Evolutionary conservation across 2,797 vertebrate species (phyloP).

Genomic region (Spinus olivaceus): DNA sequence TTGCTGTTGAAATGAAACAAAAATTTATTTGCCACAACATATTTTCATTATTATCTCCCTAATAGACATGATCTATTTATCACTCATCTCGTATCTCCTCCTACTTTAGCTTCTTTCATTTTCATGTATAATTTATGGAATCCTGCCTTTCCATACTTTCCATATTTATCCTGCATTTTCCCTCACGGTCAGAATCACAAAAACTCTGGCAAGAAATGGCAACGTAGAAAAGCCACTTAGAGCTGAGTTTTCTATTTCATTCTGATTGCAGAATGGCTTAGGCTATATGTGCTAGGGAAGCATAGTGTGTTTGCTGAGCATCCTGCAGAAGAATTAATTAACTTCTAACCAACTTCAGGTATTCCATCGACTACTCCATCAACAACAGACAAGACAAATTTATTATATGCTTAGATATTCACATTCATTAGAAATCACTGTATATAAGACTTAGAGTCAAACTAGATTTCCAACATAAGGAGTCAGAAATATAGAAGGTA

Average conservation of each 20-base stretch:
- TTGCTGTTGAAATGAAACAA: not conserved
- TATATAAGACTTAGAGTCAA: not conserved
- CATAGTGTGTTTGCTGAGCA: not conserved
- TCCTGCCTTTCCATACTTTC: not conserved
- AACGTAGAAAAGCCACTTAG: fast-evolving
- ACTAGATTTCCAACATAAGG: not conserved
- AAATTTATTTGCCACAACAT: not conserved
- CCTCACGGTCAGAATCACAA: not conserved
- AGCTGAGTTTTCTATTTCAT: not conserved
- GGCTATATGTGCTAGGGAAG: not conserved
- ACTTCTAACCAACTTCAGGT: not conserved
- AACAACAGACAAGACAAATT: not conserved
- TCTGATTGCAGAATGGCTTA: not conserved
- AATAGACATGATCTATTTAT: not conserved
- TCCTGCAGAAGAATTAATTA: not conserved
- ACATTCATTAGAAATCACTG: not conserved
- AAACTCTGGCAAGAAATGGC: not conserved
- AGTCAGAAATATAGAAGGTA: not conserved
- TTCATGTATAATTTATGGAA: not conserved
- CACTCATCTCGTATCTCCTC: not conserved
- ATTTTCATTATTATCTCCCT: not conserved
- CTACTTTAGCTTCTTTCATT: not conserved
- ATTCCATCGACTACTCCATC: not conserved
- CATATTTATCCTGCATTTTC: not conserved
- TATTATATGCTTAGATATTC: not conserved